A percentile compares a stretch with the other conserved stretches of the same genome.
Conservation (phyloP, 2,797 vertebrate genomes). For the Alca torda region DNA sequence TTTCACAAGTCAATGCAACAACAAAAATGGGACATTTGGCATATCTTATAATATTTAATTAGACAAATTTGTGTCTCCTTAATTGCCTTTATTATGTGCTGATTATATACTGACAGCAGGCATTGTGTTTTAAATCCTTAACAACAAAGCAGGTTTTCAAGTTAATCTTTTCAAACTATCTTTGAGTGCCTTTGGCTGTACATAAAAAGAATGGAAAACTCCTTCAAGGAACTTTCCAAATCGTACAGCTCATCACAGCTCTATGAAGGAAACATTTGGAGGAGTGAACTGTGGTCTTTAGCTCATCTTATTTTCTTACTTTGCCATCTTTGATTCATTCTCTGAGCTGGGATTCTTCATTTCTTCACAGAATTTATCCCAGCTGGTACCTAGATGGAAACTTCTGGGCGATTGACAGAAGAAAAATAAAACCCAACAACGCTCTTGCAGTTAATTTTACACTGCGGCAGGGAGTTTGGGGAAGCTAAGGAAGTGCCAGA, state of each 20-base stretch:
- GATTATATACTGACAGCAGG: not conserved
- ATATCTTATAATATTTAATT: not conserved
- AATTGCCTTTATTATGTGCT: not conserved
- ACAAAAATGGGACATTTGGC: not conserved
- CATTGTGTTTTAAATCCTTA: conserved; percentile 6
- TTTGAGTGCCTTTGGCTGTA: not conserved
- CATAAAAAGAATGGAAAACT: not conserved
- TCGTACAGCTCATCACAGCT: not conserved
- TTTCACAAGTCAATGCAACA: not conserved
- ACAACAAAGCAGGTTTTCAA: not conserved
- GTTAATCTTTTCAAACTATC: not conserved
- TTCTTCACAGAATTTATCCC: not conserved
- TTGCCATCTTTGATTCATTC: not conserved
- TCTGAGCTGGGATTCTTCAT: not conserved
- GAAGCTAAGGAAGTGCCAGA: not conserved
- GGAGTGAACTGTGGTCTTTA: not conserved
- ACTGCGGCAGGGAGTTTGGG: not conserved
- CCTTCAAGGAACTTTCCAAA: not conserved
- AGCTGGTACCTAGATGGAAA: not conserved
- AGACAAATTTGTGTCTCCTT: not conserved
- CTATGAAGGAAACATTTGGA: not conserved
- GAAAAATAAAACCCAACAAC: not conserved
- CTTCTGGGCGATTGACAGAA: not conserved
- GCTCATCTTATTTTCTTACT: not conserved
- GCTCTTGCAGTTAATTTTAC: not conserved